Percentiles rank a stretch among this genome's conserved stretches.
Evolutionary conservation across 2,113 vertebrate species (phyloP).

Genomic region (Pelvicachromis taeniatus): DNA sequence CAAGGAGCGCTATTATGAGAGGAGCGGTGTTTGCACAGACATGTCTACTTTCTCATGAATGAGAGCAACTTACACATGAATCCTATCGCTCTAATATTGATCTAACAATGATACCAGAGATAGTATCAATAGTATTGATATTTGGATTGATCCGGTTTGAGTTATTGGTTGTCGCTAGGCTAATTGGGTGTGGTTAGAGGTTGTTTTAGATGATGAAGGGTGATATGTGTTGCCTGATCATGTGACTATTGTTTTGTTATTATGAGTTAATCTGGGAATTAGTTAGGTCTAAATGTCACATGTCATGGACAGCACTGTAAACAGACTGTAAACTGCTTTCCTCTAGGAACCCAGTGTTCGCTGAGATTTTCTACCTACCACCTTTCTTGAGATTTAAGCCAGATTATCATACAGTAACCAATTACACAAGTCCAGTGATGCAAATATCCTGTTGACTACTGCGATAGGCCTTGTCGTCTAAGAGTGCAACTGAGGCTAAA

Average conservation of each 20-base stretch:
- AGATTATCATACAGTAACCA: background rate
- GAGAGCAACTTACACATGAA: background rate
- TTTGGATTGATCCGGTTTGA: too few relatives aligned
- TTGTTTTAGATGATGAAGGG: background rate
- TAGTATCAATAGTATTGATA: background rate
- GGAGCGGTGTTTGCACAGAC: background rate
- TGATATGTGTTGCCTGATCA: background rate
- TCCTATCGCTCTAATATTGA: background rate
- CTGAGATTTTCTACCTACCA: background rate
- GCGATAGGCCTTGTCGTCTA: background rate
- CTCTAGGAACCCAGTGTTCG: fast-evolving
- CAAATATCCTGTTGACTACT: background rate
- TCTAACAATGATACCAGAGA: background rate
- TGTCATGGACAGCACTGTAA: fast-evolving
- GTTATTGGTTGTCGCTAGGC: fast-evolving
- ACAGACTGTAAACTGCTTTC: fast-evolving
- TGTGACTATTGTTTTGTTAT: background rate
- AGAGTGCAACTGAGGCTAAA: background rate
- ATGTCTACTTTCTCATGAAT: background rate
- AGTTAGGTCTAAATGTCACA: background rate
- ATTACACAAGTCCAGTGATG: background rate
- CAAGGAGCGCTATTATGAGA: background rate
- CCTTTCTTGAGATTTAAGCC: background rate
- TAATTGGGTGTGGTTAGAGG: background rate
- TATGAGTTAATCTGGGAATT: background rate